Evolutionary conservation across 2,113 vertebrate genomes (phyloP), one percentile per base, ranked within the genome.

Genomic region (Halcyon malimbica): DNA sequence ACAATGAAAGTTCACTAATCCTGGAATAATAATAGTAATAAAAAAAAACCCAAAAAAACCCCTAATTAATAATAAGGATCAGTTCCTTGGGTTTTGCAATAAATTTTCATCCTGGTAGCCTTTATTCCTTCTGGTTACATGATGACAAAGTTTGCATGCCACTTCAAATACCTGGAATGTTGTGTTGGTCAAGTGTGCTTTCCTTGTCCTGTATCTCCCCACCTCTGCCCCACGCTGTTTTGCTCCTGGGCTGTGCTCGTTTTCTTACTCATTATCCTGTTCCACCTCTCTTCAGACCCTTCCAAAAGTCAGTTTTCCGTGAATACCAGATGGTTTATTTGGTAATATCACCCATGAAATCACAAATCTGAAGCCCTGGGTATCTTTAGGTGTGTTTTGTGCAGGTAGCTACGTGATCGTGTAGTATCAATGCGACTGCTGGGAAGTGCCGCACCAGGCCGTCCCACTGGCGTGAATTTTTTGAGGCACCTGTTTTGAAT

Each of bases 401-500:
- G 31, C 95, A 97, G 87, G 97, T 96, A 96, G 85, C 81, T 73
- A 11, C 57, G 78, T 67, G 79, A 37, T 96, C 74, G 96, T 96
- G 73, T 90, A 96, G 96, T 96, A 96, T 97, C 91, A 69, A 97
- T n/a, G 93, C 54, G 78, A 24, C 86, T 75, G 90, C 91, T 96
- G 68, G 17, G 77, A 84, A 96, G 73, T 44, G 83, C 88, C 91
- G 90, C 87, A 67, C 92, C 57, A 88, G 97, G 91, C 92, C 78
- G 26, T 97, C 96, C 94, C 92, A 41, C 62, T 68, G 24, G 13
- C 82, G 28, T 97, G 25, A 91, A 97, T 97, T 96, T 97, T 97
- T 95, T 31, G 94, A 95, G 92, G 89, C 96, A 96, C 84, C 95
- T 97, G 87, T 94, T 97, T 75, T 35, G 83, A 93, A 89, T 74